Evolutionary conservation across 2,888 invertebrate genomes (phyloP).

Genomic region (Mamestra brassicae): DNA sequence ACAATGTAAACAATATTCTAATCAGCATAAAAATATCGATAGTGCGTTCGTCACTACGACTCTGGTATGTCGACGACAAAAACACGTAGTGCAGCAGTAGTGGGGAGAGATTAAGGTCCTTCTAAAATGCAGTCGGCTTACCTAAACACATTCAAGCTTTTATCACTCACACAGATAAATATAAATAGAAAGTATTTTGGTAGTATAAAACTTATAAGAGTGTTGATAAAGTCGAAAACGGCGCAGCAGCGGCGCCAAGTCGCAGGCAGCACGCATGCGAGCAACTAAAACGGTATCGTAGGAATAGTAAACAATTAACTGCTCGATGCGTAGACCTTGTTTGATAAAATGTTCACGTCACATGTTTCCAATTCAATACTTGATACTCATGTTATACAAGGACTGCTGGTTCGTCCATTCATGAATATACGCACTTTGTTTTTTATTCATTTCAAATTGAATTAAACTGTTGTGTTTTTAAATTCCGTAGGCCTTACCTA

Average conservation of each 20-base stretch:
- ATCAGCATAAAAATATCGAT: constrained; percentile 72
- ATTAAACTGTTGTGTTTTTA: constrained; percentile 31
- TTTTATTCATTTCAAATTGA: constrained; percentile 30
- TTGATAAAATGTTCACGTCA: constrained; percentile 82
- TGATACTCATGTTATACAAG: constrained; percentile 70
- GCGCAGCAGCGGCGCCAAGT: constrained; percentile 64
- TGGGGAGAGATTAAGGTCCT: constrained; percentile 85
- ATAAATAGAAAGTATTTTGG: constrained; percentile 61
- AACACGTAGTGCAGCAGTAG: constrained; percentile 78
- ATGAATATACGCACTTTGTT: constrained; percentile 57
- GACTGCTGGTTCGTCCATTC: constrained; percentile 66
- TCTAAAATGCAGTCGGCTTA: constrained; percentile 87
- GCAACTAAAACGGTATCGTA: constrained; percentile 84
- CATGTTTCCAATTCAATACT: constrained; percentile 76
- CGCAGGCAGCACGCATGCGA: constrained; percentile 80
- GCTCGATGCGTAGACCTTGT: constrained; percentile 82
- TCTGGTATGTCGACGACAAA: constrained; percentile 85
- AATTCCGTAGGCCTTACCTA: constrained; percentile 12
- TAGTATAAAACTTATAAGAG: constrained; percentile 74
- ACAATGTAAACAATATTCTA: constrained; percentile 67
- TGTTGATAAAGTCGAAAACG: constrained; percentile 72
- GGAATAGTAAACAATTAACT: constrained; percentile 88
- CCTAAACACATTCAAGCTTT: constrained; percentile 82
- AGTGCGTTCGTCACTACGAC: constrained; percentile 75
- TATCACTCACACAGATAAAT: constrained; percentile 79